phyloP scores from a whole-genome alignment of 2,797 vertebrate species.

The Phylloscopus collybita region DNA sequence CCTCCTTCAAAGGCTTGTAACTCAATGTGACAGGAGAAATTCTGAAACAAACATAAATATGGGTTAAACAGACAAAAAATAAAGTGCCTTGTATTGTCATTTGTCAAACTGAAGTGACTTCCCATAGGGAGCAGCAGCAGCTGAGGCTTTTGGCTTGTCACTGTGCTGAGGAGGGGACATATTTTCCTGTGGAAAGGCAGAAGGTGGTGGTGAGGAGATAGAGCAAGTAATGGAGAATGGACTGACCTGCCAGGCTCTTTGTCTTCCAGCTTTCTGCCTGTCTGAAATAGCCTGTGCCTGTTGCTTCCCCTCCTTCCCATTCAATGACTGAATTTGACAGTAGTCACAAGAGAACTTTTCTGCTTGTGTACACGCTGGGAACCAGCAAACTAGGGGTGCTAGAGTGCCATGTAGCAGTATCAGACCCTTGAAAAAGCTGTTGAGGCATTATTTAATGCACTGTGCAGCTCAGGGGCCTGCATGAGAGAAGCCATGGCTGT shows the following conservation, averaged over 20 bases:
- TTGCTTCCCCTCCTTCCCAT: not conserved
- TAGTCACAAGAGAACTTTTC: not conserved
- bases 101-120: not conserved
- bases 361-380: not conserved
- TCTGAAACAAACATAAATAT: not conserved
- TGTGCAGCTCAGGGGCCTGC: not conserved
- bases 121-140: not conserved
- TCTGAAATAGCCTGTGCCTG: not conserved
- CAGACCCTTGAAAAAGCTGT: not conserved
- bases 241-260: not conserved
- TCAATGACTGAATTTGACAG: not conserved
- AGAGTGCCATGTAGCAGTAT: not conserved
- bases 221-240: not conserved
- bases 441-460: not conserved
- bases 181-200: not conserved
- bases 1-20: not conserved
- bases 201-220: not conserved
- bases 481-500: not conserved
- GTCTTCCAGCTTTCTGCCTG: not conserved
- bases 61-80: not conserved
- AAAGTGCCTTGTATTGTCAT: rapidly evolving
- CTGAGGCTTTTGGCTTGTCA: not conserved
- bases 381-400: not conserved
- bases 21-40: not conserved
- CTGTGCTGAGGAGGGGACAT: rapidly evolving